Evolutionary conservation across 1,140 invertebrate species (phyloP).

Genomic region (Papilio polyxenes): DNA sequence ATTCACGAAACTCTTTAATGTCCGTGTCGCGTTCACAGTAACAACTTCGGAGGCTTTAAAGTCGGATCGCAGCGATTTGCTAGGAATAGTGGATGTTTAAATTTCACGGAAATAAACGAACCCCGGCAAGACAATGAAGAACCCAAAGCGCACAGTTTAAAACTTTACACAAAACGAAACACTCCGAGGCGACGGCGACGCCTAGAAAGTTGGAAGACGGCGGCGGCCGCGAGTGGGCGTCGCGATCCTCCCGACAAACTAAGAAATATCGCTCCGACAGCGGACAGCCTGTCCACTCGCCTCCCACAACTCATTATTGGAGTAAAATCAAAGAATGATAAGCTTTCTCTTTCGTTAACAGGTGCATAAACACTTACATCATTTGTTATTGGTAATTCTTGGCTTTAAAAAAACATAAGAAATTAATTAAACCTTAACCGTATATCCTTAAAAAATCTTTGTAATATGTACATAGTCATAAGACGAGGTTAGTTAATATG

Average conservation of each 20-base stretch:
- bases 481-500: not conserved
- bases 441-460: not conserved
- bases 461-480: not conserved
- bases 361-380: not conserved
- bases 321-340: not conserved
- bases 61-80: constrained; percentile 57
- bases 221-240: constrained; percentile 46
- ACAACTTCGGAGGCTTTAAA: constrained; percentile 54
- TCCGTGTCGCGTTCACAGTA: constrained; percentile 41
- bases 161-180: constrained; percentile 69
- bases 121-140: constrained; percentile 73
- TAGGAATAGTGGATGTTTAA: constrained; percentile 63
- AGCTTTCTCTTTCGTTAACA: not conserved
- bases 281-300: constrained; percentile 16
- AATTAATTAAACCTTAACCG: too few relatives aligned
- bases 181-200: constrained; percentile 62
- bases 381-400: not conserved
- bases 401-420: not conserved
- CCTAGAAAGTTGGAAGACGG: constrained; percentile 68
- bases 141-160: constrained; percentile 74
- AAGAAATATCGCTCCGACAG: constrained; percentile 67
- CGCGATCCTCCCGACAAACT: constrained; percentile 68
- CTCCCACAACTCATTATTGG: not conserved
- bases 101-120: constrained; percentile 63
- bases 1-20: constrained; percentile 44